Conservation (phyloP, 2,797 vertebrate genomes). For the Falco peregrinus region DNA sequence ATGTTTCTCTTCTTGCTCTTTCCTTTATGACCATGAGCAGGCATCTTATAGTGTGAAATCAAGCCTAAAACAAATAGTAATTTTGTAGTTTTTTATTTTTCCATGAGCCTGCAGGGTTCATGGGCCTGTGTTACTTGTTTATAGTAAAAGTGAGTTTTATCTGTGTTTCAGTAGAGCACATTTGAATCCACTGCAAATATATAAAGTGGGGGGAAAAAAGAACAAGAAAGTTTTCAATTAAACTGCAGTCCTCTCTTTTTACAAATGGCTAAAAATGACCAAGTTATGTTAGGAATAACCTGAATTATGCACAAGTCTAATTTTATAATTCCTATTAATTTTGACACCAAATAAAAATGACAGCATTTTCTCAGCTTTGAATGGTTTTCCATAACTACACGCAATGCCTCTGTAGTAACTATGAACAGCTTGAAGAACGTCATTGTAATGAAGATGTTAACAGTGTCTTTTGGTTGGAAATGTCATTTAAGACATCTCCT, state of each 20-base stretch:
- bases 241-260: background rate
- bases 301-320: slow-evolving; percentile 54
- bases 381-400: background rate
- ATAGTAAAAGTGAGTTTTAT: background rate
- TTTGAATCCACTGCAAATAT: background rate
- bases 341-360: slow-evolving; percentile 30
- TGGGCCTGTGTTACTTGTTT: background rate
- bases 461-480: background rate
- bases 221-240: background rate
- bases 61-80: background rate
- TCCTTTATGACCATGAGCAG: background rate
- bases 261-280: background rate
- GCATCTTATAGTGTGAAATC: background rate
- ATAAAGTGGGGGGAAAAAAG: background rate
- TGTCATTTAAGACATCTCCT: background rate
- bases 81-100: background rate
- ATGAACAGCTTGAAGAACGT: slow-evolving; percentile 2
- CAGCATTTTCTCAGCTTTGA: background rate
- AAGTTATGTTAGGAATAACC: background rate
- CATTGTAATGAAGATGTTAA: background rate
- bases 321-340: slow-evolving; percentile 48
- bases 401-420: background rate
- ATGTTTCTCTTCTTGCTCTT: background rate
- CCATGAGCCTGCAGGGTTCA: background rate
- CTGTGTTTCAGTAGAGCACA: background rate